Percentiles rank a stretch among this genome's conserved stretches.
phyloP scores from a whole-genome alignment of 2,797 vertebrate species.

The Tapirus indicus region DNA sequence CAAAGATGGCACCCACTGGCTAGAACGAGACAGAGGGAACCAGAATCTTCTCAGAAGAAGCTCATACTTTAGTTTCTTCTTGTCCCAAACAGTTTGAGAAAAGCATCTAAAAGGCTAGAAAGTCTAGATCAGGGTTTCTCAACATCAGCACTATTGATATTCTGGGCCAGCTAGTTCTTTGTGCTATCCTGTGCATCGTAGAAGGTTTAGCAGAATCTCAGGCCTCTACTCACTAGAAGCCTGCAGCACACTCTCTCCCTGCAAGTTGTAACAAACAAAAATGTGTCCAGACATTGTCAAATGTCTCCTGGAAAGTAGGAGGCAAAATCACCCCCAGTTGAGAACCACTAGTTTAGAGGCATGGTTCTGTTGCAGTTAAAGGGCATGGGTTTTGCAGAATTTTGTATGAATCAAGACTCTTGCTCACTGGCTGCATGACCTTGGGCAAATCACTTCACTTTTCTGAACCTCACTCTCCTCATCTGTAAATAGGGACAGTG shows the following conservation, averaged over 20 bases:
- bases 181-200: not conserved
- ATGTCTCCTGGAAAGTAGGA: not conserved
- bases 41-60: slow-evolving; percentile 18
- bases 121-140: slow-evolving; percentile 8
- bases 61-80: slow-evolving; percentile 25
- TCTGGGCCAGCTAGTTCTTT: slow-evolving; percentile 19
- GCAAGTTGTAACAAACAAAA: slow-evolving; percentile 33
- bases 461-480: slow-evolving; percentile 42
- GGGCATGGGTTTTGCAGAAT: slow-evolving; percentile 47
- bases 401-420: slow-evolving; percentile 35
- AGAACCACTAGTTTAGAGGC: not conserved
- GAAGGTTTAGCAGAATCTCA: not conserved
- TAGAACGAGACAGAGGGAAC: not conserved
- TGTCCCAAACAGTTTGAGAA: slow-evolving; percentile 35
- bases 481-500: slow-evolving; percentile 55
- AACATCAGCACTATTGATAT: not conserved
- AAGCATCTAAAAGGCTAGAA: slow-evolving; percentile 37
- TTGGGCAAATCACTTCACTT: slow-evolving; percentile 52
- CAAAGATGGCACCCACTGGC: not conserved
- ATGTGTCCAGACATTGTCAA: slow-evolving; percentile 1
- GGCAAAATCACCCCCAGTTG: not conserved
- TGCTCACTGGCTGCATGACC: slow-evolving; percentile 43
- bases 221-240: not conserved
- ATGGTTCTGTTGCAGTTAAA: not conserved
- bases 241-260: not conserved